Percentiles rank a stretch among this genome's conserved stretches.
Conservation (phyloP, 1,140 invertebrate genomes). For the Teleogryllus occipitalis region DNA sequence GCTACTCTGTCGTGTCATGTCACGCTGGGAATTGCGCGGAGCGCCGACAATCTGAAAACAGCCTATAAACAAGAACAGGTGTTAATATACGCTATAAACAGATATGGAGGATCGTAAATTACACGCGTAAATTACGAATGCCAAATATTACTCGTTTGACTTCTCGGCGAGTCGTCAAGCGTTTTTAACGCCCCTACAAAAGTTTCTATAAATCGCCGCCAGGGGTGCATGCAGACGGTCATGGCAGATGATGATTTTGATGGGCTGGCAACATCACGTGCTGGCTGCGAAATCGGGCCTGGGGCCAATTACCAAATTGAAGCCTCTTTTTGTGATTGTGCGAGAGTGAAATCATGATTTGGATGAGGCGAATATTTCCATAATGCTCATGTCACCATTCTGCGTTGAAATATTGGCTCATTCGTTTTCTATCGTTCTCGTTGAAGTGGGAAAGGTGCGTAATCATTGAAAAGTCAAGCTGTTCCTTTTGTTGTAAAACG, state of each 20-base stretch:
- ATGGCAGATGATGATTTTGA: neutral
- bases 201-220: neutral
- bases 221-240: neutral
- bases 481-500: too few species aligned
- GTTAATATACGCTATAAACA: conserved; percentile 1
- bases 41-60: neutral
- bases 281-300: neutral
- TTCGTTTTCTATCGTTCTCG: too few species aligned
- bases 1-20: conserved; percentile 3
- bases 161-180: neutral
- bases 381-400: neutral
- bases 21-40: neutral
- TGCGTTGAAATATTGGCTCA: neutral
- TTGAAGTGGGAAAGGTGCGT: too few species aligned
- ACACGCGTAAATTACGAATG: conserved; percentile 4
- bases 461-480: too few species aligned
- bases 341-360: neutral
- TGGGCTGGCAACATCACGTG: neutral
- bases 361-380: neutral
- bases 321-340: neutral
- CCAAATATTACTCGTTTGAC: neutral
- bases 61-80: conserved; percentile 4
- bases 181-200: conserved; percentile 4
- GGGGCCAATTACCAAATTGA: neutral
- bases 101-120: neutral